Percentiles rank a stretch among this genome's conserved stretches.
Conservation (phyloP, 2,797 vertebrate species). For the Sebastes cheni region DNA sequence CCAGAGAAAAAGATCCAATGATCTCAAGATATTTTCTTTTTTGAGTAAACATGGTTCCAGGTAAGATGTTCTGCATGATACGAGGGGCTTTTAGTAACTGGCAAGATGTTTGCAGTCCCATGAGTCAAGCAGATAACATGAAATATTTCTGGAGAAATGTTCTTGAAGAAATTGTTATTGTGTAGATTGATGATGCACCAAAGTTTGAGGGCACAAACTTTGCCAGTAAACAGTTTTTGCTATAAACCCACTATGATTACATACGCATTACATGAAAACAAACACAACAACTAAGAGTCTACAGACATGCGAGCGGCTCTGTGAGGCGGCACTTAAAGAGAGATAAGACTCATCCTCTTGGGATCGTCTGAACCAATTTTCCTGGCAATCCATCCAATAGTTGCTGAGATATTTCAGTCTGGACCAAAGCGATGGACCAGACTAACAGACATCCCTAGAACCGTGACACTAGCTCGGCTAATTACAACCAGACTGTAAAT, state of each 20-base stretch:
- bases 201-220: background rate
- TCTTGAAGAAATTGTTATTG: background rate
- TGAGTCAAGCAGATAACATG: constrained; percentile 10
- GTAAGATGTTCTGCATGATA: constrained; percentile 24
- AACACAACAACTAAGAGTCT: background rate
- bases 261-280: background rate
- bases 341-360: background rate
- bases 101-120: constrained; percentile 6
- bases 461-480: background rate
- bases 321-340: too few species aligned
- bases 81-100: background rate
- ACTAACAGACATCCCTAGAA: background rate
- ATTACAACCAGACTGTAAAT: background rate
- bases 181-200: background rate
- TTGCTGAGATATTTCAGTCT: background rate
- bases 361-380: background rate
- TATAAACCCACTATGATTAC: background rate
- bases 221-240: background rate
- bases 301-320: background rate
- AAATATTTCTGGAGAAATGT: background rate
- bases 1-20: constrained; percentile 22
- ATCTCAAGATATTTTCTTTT: constrained; percentile 26
- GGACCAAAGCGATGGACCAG: background rate
- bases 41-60: constrained; percentile 39
- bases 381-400: background rate